These are phyloP conservation scores for Apamea crenata DNA, from an alignment of 2,888 invertebrate species.

Conservation along the genomic window DNA sequence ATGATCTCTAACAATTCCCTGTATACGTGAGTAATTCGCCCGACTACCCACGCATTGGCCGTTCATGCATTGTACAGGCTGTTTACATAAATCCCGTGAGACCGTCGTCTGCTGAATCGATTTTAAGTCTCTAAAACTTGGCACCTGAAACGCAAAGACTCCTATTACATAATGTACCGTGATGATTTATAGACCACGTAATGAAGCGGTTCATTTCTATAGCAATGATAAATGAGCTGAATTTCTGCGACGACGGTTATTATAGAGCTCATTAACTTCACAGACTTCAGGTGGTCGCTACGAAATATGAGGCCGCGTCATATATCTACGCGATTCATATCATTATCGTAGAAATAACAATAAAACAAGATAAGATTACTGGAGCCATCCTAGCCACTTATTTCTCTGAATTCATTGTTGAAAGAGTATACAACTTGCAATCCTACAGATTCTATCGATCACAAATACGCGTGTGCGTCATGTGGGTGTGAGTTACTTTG, in stretches of 20 bases:
- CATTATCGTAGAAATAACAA: constrained; percentile 55
- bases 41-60: constrained; percentile 43
- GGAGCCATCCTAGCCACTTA: constrained; percentile 40
- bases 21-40: constrained; percentile 27
- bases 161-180: constrained; percentile 41
- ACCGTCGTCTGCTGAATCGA: constrained; percentile 46
- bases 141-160: constrained; percentile 45
- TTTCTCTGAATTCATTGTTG: constrained; percentile 37
- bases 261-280: constrained; percentile 54
- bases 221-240: constrained; percentile 54
- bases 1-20: constrained; percentile 31
- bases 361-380: constrained; percentile 49
- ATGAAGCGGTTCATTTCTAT: constrained; percentile 57
- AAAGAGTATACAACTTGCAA: constrained; percentile 31
- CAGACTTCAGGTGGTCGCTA: constrained; percentile 46
- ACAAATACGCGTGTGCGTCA: constrained; percentile 13
- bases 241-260: constrained; percentile 41
- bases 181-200: constrained; percentile 57
- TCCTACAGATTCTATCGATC: constrained; percentile 37
- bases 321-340: constrained; percentile 44
- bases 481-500: constrained; percentile 51
- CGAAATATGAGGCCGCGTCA: constrained; percentile 36
- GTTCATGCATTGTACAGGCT: constrained; percentile 22
- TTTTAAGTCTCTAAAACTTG: constrained; percentile 46
- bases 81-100: constrained; percentile 46